A percentile compares a stretch with the other conserved stretches of the same genome.
phyloP scores from a whole-genome alignment of 2,797 vertebrate species.

The Periparus ater region DNA sequence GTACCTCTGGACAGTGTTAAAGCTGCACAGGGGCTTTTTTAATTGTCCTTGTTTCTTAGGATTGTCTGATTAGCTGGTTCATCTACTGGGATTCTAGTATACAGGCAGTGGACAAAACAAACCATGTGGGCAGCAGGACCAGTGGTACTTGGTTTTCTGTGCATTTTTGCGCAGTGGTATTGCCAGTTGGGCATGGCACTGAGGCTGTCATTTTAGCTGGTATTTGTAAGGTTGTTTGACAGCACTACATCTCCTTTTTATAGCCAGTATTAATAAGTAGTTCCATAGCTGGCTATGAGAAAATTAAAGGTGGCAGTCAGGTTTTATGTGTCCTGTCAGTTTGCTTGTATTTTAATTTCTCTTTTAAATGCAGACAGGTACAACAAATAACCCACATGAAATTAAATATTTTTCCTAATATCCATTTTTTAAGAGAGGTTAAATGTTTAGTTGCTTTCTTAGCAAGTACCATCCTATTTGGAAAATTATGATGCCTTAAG shows the following conservation, averaged over 20 bases:
- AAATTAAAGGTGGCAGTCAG: background rate
- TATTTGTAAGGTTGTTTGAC: background rate
- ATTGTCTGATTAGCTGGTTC: background rate
- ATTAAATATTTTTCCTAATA: background rate
- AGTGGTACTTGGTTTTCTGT: background rate
- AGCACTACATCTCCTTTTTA: background rate
- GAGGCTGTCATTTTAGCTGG: background rate
- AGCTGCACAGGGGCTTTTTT: background rate
- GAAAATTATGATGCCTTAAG: background rate
- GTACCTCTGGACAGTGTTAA: background rate
- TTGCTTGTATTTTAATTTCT: background rate
- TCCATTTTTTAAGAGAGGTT: background rate
- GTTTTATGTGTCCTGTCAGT: background rate
- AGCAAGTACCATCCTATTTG: background rate
- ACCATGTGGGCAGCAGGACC: background rate
- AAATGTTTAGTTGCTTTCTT: background rate
- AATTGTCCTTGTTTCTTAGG: background rate
- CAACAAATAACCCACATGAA: background rate
- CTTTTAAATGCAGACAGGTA: background rate
- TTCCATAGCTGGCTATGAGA: background rate
- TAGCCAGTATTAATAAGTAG: background rate
- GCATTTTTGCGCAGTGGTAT: background rate
- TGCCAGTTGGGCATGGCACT: background rate
- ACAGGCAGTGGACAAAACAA: background rate
- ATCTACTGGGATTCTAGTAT: background rate